Percentiles rank a stretch among this genome's conserved stretches.
phyloP scores from a whole-genome alignment of 2,797 vertebrate species.

The Anomalospiza imberbis region DNA sequence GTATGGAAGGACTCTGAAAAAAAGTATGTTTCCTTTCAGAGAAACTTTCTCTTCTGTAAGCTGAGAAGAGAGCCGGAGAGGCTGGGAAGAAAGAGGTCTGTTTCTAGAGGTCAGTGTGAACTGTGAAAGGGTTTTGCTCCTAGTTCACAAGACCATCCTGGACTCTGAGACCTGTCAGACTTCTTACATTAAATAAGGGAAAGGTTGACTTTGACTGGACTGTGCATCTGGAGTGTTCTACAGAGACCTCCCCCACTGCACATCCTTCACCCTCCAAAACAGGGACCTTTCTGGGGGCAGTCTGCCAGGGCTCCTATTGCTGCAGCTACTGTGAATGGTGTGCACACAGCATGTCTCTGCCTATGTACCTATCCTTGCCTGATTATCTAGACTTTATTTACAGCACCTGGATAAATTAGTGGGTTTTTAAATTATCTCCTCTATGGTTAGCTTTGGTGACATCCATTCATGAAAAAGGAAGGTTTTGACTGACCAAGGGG shows the following conservation, averaged over 20 bases:
- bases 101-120: background rate
- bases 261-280: background rate
- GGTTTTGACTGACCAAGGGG: background rate
- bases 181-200: background rate
- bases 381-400: background rate
- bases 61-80: background rate
- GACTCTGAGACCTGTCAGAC: background rate
- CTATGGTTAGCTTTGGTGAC: background rate
- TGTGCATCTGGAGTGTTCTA: background rate
- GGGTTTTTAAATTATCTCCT: background rate
- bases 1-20: background rate
- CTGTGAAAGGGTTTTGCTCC: background rate
- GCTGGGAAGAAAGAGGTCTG: background rate
- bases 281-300: background rate
- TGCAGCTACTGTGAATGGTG: background rate
- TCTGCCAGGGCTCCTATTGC: background rate
- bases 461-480: background rate
- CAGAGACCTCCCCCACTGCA: background rate
- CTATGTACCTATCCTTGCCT: background rate
- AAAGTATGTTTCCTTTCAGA: background rate
- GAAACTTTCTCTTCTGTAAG: background rate
- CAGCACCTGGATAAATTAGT: background rate
- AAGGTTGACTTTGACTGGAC: background rate
- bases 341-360: background rate
- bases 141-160: background rate